These are phyloP conservation scores for Alectoris magna DNA, from an alignment of 2,797 vertebrate genomes.

Conservation along the genomic window DNA sequence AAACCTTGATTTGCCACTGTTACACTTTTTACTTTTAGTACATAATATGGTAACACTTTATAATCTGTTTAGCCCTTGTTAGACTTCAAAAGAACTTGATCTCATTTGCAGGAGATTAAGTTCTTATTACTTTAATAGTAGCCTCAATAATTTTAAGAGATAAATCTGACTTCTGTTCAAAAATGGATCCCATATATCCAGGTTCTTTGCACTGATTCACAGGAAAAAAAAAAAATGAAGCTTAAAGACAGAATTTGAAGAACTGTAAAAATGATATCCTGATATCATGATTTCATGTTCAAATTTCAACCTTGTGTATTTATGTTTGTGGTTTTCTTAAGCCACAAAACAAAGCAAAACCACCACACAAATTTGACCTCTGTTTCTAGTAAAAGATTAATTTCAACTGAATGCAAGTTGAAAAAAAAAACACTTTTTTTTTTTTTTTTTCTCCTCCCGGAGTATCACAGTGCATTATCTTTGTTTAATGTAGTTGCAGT, in stretches of 20 bases:
- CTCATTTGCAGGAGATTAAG: not conserved
- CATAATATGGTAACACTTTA: not conserved
- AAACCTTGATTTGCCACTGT: not conserved
- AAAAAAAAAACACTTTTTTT: not conserved
- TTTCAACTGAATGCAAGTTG: not conserved
- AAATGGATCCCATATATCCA: not conserved
- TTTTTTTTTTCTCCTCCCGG: not conserved
- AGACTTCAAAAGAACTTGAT: not conserved
- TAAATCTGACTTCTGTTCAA: not conserved
- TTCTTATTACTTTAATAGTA: not conserved
- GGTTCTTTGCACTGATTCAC: not conserved
- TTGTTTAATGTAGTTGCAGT: not conserved
- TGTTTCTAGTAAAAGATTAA: not conserved
- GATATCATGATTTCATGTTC: not conserved
- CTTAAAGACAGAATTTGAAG: not conserved
- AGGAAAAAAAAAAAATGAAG: not conserved
- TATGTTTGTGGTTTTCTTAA: not conserved
- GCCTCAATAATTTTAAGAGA: not conserved
- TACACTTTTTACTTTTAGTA: not conserved
- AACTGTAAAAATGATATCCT: not conserved
- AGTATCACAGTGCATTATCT: not conserved
- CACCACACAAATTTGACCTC: accelerated
- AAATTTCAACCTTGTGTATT: not conserved
- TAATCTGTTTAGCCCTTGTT: not conserved
- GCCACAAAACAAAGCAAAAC: not conserved